Conservation (phyloP, 2,888 invertebrate species). For the Phoenoteleia sp. region DNA sequence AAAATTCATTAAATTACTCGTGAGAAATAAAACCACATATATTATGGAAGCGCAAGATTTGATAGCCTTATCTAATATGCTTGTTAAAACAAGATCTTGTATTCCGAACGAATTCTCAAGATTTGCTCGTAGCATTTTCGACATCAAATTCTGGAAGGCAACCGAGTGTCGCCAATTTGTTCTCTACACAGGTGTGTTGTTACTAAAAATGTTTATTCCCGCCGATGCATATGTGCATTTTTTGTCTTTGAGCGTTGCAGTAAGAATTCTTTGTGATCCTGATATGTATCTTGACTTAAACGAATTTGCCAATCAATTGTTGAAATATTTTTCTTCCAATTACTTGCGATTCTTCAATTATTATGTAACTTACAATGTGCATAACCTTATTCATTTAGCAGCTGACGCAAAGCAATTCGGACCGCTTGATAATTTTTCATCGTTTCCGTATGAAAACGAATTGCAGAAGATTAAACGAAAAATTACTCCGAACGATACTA, state of each 20-base stretch:
- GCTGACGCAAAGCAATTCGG: background rate
- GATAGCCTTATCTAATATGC: background rate
- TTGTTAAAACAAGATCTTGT: no score
- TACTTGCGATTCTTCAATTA: no score
- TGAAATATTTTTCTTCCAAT: no score
- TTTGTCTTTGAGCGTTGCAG: background rate
- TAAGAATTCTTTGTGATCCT: background rate
- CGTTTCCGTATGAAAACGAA: conserved; percentile 11
- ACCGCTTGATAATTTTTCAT: background rate
- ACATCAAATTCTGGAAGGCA: background rate
- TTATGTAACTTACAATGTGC: background rate
- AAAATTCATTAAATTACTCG: background rate
- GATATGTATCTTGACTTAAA: background rate
- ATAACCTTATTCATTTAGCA: conserved; percentile 1
- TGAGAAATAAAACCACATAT: background rate
- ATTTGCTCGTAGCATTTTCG: background rate
- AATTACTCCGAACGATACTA: conserved; percentile 14
- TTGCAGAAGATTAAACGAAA: conserved; percentile 5
- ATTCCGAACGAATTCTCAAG: background rate
- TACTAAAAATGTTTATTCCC: background rate
- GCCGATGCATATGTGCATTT: background rate
- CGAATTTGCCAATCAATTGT: background rate
- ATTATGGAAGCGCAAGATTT: background rate
- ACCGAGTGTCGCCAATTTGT: background rate
- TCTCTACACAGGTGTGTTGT: background rate